Conservation (phyloP, 2,113 vertebrate species). For the Ellobius talpinus region DNA sequence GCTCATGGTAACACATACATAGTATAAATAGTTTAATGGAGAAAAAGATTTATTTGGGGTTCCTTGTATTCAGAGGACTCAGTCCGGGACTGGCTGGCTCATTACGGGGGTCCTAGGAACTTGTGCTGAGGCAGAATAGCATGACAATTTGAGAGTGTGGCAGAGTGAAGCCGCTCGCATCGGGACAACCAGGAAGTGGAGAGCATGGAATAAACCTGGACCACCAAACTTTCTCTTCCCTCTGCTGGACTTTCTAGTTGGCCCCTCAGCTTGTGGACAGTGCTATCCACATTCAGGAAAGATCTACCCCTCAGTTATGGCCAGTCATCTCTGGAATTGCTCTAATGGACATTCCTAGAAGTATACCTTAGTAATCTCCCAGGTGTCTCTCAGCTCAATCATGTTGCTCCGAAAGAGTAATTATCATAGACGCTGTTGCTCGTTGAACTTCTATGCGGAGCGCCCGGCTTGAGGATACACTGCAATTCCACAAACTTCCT, state of each 20-base stretch:
- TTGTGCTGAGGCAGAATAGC: neutral
- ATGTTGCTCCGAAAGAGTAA: neutral
- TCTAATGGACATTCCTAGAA: neutral
- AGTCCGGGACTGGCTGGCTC: neutral
- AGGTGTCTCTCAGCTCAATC: neutral
- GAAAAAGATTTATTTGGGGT: neutral
- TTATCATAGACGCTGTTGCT: neutral
- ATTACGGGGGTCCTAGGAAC: accelerated
- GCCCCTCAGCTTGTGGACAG: neutral
- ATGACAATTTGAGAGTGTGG: neutral
- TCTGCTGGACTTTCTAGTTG: neutral
- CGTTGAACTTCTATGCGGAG: neutral
- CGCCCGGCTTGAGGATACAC: neutral
- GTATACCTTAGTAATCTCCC: neutral
- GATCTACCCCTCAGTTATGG: neutral
- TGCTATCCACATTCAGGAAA: neutral
- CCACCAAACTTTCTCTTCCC: neutral
- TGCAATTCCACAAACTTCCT: neutral
- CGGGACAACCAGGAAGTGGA: neutral
- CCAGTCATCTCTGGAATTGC: neutral
- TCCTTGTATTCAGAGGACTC: neutral
- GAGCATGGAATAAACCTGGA: neutral
- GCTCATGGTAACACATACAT: neutral
- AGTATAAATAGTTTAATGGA: neutral
- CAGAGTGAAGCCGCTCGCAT: neutral